These are phyloP conservation scores for Nemapogon koenigi DNA, from an alignment of 2,888 invertebrate species.

Conservation along the genomic window DNA sequence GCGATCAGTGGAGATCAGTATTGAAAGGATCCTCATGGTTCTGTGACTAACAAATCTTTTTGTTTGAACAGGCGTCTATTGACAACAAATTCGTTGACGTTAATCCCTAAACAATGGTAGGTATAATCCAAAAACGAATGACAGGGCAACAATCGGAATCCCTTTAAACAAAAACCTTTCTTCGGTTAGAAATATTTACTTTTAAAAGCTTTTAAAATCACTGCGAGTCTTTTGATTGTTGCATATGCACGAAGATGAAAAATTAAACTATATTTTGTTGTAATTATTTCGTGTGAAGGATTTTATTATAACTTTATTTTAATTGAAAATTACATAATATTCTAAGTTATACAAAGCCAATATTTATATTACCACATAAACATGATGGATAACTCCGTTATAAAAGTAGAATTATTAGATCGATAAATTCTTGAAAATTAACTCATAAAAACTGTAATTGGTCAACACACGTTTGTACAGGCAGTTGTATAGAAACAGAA, in stretches of 20 bases:
- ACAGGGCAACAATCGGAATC: constrained; percentile 35
- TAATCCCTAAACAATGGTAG: constrained; percentile 58
- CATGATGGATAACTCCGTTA: background rate
- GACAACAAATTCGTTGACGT: constrained; percentile 60
- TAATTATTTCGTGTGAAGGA: too few relatives aligned
- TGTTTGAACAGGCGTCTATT: constrained; percentile 61
- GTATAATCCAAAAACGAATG: constrained; percentile 40
- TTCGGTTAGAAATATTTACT: background rate
- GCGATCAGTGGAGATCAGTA: too few relatives aligned
- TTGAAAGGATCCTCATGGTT: constrained; percentile 38
- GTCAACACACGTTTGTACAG: constrained; percentile 22
- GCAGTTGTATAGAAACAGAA: constrained; percentile 24
- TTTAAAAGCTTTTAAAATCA: background rate
- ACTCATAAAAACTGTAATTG: constrained; percentile 29
- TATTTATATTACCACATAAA: too few relatives aligned
- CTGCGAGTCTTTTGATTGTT: background rate
- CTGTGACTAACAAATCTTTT: constrained; percentile 45
- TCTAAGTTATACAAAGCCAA: too few relatives aligned
- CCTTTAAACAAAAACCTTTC: constrained; percentile 27
- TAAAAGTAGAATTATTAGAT: constrained; percentile 3
- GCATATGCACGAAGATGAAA: too few relatives aligned
- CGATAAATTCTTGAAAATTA: constrained; percentile 13
- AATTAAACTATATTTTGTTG: too few relatives aligned
- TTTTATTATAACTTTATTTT: too few relatives aligned
- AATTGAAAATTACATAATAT: too few relatives aligned